These are phyloP conservation scores for Perognathus longimembris DNA, from an alignment of 2,113 vertebrate species.

Conservation along the genomic window DNA sequence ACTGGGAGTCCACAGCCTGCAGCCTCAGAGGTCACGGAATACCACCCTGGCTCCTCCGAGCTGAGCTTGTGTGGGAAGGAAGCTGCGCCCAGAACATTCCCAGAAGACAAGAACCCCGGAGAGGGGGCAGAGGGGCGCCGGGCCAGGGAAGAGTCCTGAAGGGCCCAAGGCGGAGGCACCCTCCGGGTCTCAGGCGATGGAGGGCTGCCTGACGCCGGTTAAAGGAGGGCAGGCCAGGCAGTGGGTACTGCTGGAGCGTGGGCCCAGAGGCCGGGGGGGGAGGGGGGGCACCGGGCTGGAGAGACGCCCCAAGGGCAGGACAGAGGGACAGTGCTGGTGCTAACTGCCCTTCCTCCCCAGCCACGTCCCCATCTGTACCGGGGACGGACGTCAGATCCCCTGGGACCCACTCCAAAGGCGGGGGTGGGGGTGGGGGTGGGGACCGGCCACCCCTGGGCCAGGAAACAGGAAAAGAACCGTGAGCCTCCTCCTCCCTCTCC, in stretches of 20 bases:
- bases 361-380: neutral
- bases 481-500: neutral
- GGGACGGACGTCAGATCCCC: neutral
- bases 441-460: neutral
- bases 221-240: neutral
- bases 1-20: too few species aligned
- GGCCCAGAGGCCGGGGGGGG: neutral
- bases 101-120: fast-evolving
- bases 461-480: neutral
- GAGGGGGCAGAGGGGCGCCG: neutral
- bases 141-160: neutral
- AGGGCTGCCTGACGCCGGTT: neutral
- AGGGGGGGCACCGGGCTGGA: neutral
- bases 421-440: too few species aligned
- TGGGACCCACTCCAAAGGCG: fast-evolving
- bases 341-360: fast-evolving
- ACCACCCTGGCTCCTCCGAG: neutral
- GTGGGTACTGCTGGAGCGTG: neutral
- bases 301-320: fast-evolving
- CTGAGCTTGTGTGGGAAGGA: fast-evolving
- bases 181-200: neutral
- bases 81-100: neutral
- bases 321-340: fast-evolving
- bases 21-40: fast-evolving
- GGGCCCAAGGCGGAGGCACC: neutral